These are phyloP conservation scores for Diplodus puntazzo DNA, from an alignment of 2,797 vertebrate genomes.

Conservation along the genomic window DNA sequence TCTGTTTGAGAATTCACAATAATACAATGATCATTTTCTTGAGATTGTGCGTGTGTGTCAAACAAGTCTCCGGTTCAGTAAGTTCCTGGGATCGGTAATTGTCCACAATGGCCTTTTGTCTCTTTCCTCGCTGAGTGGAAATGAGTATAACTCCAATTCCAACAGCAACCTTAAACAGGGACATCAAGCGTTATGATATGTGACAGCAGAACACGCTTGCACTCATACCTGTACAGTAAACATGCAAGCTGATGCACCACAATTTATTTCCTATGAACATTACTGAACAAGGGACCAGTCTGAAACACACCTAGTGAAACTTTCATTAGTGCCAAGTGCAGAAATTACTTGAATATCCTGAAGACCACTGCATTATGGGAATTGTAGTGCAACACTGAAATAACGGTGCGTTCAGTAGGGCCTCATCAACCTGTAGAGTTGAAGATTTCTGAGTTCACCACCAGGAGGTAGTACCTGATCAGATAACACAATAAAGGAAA, in stretches of 20 bases:
- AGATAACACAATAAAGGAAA: background rate
- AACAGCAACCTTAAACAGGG: background rate
- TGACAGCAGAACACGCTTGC: background rate
- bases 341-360: conserved; percentile 36
- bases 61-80: background rate
- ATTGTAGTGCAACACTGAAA: conserved; percentile 60
- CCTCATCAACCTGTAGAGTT: background rate
- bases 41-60: conserved; percentile 17
- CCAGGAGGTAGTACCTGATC: background rate
- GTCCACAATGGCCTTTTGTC: background rate
- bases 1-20: conserved; percentile 14
- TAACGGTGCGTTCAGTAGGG: background rate
- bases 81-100: background rate
- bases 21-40: conserved; percentile 22
- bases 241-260: background rate
- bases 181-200: background rate
- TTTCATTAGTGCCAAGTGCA: conserved; percentile 13
- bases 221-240: background rate
- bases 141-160: background rate
- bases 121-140: background rate
- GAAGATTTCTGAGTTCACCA: background rate
- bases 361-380: conserved; percentile 39
- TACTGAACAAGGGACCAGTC: conserved; percentile 7
- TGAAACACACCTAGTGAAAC: conserved; percentile 27
- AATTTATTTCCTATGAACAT: background rate